Conservation (phyloP, 2,888 invertebrate species). For the Rotaria sp. region DNA sequence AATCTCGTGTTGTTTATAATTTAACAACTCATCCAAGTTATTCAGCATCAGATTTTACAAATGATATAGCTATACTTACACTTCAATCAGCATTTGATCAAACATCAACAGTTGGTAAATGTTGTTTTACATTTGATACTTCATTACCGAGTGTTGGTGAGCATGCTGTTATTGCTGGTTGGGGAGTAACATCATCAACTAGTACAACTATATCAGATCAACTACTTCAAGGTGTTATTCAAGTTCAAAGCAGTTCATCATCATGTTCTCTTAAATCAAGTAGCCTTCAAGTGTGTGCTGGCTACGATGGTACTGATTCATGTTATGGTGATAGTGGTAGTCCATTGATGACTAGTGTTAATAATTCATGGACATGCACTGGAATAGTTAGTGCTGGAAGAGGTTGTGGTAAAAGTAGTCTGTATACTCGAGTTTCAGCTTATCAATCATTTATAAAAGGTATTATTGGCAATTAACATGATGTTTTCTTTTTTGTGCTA, state of each 20-base stretch:
- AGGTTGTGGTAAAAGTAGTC: background rate
- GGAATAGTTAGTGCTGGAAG: background rate
- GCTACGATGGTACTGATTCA: background rate
- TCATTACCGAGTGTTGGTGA: background rate
- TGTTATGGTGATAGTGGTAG: slow-evolving; percentile 9
- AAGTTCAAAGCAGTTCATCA: background rate
- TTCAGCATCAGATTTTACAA: background rate
- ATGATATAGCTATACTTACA: background rate
- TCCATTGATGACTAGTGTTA: background rate
- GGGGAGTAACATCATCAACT: background rate
- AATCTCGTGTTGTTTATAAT: background rate
- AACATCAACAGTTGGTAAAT: background rate
- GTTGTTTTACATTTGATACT: background rate
- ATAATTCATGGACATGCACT: background rate
- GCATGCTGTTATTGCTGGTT: background rate
- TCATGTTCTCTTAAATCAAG: background rate
- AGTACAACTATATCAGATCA: background rate
- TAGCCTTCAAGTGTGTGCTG: background rate
- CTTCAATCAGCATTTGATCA: background rate
- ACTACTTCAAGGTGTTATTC: background rate
- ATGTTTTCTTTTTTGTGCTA: background rate
- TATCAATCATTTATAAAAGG: background rate
- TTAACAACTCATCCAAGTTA: background rate
- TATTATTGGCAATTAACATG: background rate
- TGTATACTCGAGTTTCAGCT: background rate